These are phyloP conservation scores for Plutomurus gul DNA, from an alignment of 1,140 invertebrate species.

Conservation along the genomic window DNA sequence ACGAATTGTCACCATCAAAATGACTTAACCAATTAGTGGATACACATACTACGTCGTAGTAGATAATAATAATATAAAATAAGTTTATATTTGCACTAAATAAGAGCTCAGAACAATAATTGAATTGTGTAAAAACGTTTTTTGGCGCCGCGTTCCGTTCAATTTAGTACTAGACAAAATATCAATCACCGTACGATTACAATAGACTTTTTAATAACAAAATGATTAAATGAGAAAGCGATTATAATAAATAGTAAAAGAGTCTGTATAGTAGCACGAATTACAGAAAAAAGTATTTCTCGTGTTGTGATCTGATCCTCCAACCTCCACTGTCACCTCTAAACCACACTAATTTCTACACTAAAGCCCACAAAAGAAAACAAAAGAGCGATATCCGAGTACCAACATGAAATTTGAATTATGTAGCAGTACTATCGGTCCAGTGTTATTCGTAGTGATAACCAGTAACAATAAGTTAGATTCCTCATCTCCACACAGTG, in stretches of 20 bases:
- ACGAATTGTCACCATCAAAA: conserved; percentile 11
- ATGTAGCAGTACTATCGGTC: too few relatives aligned
- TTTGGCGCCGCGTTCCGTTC: too few relatives aligned
- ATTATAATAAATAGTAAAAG: background rate
- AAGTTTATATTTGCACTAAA: conserved; percentile 28
- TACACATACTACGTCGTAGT: background rate
- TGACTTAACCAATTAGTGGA: background rate
- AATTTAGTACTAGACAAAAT: too few relatives aligned
- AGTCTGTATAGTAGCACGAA: background rate
- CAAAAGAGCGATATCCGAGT: too few relatives aligned
- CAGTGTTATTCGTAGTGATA: background rate
- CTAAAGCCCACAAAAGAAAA: background rate
- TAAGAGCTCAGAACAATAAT: background rate
- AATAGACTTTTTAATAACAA: too few relatives aligned
- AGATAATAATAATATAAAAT: background rate
- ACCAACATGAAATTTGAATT: too few relatives aligned
- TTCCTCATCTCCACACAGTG: background rate
- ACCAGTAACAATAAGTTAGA: background rate
- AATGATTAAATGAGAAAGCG: too few relatives aligned
- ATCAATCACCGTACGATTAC: too few relatives aligned
- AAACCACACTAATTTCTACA: background rate
- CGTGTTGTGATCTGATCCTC: conserved; percentile 25
- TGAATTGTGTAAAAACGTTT: too few relatives aligned
- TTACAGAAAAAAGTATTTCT: conserved; percentile 6
- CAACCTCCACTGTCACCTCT: background rate